Conservation (phyloP, 2,113 vertebrate species). For the Bubalus kerabau region DNA sequence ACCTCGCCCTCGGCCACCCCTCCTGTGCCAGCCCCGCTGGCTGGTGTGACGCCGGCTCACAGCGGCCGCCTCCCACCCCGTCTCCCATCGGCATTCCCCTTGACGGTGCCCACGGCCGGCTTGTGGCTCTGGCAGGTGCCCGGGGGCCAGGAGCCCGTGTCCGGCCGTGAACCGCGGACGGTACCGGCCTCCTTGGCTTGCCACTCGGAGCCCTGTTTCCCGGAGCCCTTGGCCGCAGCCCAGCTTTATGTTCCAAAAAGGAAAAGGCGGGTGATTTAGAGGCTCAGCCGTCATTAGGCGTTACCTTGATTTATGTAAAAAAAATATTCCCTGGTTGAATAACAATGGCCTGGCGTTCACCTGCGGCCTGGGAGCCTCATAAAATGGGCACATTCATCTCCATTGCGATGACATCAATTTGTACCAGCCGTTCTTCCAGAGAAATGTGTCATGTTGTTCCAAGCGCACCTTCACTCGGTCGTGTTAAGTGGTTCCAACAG, state of each 20-base stretch:
- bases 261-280: slow-evolving; percentile 60
- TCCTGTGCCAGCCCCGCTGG: background rate
- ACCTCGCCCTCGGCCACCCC: background rate
- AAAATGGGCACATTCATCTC: slow-evolving; percentile 45
- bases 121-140: background rate
- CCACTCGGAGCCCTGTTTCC: background rate
- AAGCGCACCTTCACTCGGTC: slow-evolving; percentile 37
- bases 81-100: rapidly evolving
- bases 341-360: slow-evolving; percentile 50
- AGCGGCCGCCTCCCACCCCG: rapidly evolving
- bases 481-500: slow-evolving; percentile 70
- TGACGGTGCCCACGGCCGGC: background rate
- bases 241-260: slow-evolving; percentile 12
- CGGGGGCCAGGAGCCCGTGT: background rate
- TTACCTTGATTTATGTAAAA: slow-evolving; percentile 40
- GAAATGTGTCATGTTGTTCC: slow-evolving; percentile 76
- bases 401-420: slow-evolving; percentile 58
- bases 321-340: slow-evolving; percentile 54
- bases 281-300: background rate
- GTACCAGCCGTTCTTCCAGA: slow-evolving; percentile 59
- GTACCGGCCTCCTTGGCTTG: background rate
- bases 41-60: rapidly evolving
- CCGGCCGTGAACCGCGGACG: background rate
- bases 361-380: slow-evolving; percentile 18
- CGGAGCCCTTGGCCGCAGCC: background rate